A percentile compares a stretch with the other conserved stretches of the same genome.
Conservation (phyloP, 1,140 invertebrate species). For the Saccostrea cuccullata region DNA sequence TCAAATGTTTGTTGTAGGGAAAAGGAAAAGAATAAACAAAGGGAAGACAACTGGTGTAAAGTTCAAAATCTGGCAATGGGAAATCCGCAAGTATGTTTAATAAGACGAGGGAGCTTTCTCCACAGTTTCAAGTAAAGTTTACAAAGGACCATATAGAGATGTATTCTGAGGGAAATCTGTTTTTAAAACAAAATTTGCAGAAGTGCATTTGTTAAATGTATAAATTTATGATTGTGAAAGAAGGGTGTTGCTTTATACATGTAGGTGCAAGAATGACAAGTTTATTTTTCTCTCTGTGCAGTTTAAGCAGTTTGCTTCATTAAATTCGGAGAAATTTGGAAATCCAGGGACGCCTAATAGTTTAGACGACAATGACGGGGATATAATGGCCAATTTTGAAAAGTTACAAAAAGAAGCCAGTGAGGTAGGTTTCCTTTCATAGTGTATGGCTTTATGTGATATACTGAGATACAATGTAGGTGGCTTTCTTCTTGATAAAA, state of each 20-base stretch:
- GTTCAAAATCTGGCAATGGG: slow-evolving; percentile 70
- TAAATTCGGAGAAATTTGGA: slow-evolving; percentile 48
- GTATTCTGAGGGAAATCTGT: neutral
- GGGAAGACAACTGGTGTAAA: slow-evolving; percentile 75
- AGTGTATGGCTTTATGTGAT: too few species aligned
- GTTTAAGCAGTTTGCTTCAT: slow-evolving; percentile 40
- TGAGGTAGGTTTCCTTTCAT: slow-evolving; percentile 44
- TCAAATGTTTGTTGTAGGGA: slow-evolving; percentile 64
- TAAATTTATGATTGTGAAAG: too few species aligned
- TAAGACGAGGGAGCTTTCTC: neutral
- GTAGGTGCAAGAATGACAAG: too few species aligned
- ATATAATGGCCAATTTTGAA: slow-evolving; percentile 53
- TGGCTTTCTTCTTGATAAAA: too few species aligned
- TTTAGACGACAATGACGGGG: slow-evolving; percentile 49
- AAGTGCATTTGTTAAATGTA: too few species aligned
- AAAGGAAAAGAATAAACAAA: slow-evolving; percentile 73
- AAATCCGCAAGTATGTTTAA: slow-evolving; percentile 65
- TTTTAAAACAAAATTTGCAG: too few species aligned
- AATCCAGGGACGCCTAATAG: slow-evolving; percentile 56
- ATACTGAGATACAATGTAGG: too few species aligned
- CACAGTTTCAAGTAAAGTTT: neutral
- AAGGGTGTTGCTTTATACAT: too few species aligned
- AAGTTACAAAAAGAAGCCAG: slow-evolving; percentile 59
- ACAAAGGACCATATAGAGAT: neutral
- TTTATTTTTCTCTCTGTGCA: neutral